These are phyloP conservation scores for Trogon surrucura DNA, from an alignment of 2,113 vertebrate species.

Conservation along the genomic window DNA sequence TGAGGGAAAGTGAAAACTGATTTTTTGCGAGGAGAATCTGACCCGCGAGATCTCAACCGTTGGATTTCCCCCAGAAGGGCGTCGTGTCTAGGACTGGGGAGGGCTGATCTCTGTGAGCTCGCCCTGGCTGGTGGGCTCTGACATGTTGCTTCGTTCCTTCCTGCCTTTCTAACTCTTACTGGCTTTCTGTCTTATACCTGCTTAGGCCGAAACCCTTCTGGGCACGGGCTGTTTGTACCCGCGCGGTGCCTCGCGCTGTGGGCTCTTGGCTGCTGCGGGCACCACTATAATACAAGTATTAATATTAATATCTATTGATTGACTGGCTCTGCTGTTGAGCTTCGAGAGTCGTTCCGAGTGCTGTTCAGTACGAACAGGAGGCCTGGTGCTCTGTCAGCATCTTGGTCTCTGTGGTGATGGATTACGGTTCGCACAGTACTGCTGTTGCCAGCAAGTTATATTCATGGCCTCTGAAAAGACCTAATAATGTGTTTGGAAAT, in stretches of 20 bases:
- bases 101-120: background rate
- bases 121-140: background rate
- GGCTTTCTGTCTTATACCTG: background rate
- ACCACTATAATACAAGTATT: background rate
- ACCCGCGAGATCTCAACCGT: background rate
- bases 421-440: background rate
- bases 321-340: background rate
- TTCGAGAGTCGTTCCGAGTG: fast-evolving
- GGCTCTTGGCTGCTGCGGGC: background rate
- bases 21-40: background rate
- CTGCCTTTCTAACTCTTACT: fast-evolving
- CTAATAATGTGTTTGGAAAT: conserved; percentile 29
- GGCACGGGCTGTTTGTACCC: background rate
- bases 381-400: conserved; percentile 10
- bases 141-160: fast-evolving
- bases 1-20: background rate
- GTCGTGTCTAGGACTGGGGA: background rate
- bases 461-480: conserved; percentile 9
- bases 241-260: background rate
- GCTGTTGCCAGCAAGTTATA: conserved; percentile 29
- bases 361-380: background rate
- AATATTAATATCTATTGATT: conserved; percentile 19
- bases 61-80: background rate
- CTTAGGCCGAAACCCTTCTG: background rate
- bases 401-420: background rate